Conservation (phyloP, 1,140 invertebrate species). For the Meloidogyne chitwoodi region DNA sequence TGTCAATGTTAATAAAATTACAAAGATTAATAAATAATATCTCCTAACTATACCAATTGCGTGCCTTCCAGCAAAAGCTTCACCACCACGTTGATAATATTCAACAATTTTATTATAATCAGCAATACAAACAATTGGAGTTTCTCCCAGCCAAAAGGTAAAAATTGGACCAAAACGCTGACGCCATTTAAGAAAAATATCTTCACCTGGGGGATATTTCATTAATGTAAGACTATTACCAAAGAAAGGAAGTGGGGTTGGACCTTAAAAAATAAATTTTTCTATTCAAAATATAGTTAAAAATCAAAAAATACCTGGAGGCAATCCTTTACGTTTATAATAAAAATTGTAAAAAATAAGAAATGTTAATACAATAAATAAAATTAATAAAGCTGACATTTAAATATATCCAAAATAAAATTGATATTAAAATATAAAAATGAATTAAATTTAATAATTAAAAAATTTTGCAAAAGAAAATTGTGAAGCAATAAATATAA, state of each 20-base stretch:
- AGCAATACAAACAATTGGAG: conserved; percentile 28
- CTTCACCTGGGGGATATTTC: conserved; percentile 23
- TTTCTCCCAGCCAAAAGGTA: conserved; percentile 30
- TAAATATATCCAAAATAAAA: not conserved
- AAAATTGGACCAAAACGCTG: conserved; percentile 26
- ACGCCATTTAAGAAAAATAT: conserved; percentile 29
- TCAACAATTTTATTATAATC: conserved; percentile 28
- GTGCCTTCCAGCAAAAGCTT: conserved; percentile 24
- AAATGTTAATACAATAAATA: not conserved
- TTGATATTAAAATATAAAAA: not conserved
- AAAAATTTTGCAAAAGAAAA: not conserved
- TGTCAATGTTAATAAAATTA: no score
- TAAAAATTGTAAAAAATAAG: not conserved
- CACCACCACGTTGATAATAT: conserved; percentile 30
- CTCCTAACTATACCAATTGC: no score
- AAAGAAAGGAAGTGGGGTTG: conserved; percentile 25
- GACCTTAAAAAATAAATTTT: not conserved
- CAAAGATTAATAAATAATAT: no score
- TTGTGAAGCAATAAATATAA: not conserved
- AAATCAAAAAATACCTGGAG: not conserved
- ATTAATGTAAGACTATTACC: conserved; percentile 30
- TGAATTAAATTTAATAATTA: not conserved
- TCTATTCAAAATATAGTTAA: not conserved
- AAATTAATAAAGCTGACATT: not conserved
- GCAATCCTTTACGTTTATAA: not conserved